Evolutionary conservation across 2,113 vertebrate genomes (phyloP).

Genomic region (Candoia aspera): DNA sequence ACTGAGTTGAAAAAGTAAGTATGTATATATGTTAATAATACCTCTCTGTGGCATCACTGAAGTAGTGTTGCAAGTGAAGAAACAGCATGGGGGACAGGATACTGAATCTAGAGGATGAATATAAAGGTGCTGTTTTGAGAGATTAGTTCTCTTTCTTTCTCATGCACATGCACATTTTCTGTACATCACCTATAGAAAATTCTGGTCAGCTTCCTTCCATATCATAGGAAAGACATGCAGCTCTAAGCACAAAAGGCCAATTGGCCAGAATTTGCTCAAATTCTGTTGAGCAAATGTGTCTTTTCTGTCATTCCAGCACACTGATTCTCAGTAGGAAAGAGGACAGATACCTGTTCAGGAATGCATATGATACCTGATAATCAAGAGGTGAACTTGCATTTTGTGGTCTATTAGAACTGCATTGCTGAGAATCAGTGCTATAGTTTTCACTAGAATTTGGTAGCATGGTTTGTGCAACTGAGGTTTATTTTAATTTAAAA

Average conservation of each 20-base stretch:
- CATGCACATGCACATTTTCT: not conserved
- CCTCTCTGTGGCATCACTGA: not conserved
- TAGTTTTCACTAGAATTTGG: not conserved
- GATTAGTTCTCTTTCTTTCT: not conserved
- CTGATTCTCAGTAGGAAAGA: not conserved
- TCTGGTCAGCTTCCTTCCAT: not conserved
- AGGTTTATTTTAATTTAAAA: not conserved
- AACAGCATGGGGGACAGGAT: too few relatives aligned
- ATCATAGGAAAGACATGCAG: not conserved
- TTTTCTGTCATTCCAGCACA: not conserved
- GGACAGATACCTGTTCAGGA: too few relatives aligned
- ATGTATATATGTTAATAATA: not conserved
- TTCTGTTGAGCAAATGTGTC: not conserved
- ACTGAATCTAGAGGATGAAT: not conserved
- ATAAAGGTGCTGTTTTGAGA: not conserved
- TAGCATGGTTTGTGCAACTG: not conserved
- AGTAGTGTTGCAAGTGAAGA: too few relatives aligned
- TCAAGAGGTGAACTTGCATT: not conserved
- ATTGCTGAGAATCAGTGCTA: not conserved
- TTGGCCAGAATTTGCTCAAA: too few relatives aligned
- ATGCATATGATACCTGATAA: not conserved
- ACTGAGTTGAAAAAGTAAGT: slow-evolving; percentile 95
- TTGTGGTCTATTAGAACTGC: not conserved
- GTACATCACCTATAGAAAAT: not conserved
- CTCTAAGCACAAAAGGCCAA: not conserved